Conservation (phyloP, 2,797 vertebrate species). For the Eremophila alpestris region DNA sequence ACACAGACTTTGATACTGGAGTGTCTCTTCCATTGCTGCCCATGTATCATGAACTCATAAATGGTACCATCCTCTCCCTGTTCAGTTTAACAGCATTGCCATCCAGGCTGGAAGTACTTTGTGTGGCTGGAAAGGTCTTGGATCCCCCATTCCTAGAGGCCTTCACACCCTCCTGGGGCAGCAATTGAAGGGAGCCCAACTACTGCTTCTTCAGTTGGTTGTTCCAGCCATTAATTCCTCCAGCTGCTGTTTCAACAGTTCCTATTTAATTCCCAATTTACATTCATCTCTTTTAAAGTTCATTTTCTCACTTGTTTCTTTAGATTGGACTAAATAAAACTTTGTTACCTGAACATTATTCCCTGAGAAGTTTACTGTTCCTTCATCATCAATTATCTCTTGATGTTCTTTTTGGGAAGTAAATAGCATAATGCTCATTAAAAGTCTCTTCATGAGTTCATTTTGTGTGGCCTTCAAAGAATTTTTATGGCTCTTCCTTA, state of each 20-base stretch:
- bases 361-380: not conserved
- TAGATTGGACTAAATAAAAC: not conserved
- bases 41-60: fast-evolving
- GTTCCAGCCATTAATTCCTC: not conserved
- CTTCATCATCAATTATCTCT: not conserved
- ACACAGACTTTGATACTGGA: not conserved
- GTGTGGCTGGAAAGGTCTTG: not conserved
- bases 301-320: not conserved
- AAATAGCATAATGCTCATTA: fast-evolving
- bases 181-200: fast-evolving
- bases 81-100: not conserved
- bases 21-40: fast-evolving
- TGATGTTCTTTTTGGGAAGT: not conserved
- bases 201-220: fast-evolving
- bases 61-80: fast-evolving
- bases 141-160: not conserved
- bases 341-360: not conserved
- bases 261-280: not conserved
- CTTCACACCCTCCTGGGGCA: not conserved
- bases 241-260: not conserved
- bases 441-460: not conserved
- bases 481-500: not conserved
- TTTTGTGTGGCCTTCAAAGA: not conserved
- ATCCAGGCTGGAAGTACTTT: not conserved
- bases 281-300: not conserved